phyloP scores from a whole-genome alignment of 2,113 vertebrate genomes.

The Naja naja region DNA sequence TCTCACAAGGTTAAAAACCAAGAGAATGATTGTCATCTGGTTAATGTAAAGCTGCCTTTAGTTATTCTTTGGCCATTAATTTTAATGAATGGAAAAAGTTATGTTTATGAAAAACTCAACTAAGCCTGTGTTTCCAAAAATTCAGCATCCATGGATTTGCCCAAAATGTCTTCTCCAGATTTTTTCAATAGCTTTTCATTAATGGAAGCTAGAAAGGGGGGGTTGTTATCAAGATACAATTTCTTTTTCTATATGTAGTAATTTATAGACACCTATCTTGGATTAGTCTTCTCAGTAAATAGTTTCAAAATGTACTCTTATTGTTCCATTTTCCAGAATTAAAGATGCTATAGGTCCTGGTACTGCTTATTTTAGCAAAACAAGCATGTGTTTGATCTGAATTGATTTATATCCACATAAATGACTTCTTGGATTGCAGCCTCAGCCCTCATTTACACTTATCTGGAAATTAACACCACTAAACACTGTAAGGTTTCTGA shows the following conservation, averaged over 20 bases:
- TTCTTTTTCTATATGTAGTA: neutral
- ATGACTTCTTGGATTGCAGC: no score
- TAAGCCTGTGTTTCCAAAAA: neutral
- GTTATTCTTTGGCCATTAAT: neutral
- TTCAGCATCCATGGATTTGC: neutral
- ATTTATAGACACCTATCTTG: neutral
- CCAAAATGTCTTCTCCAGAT: neutral
- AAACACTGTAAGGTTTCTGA: neutral
- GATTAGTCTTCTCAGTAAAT: neutral
- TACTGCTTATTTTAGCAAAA: neutral
- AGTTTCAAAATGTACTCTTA: neutral
- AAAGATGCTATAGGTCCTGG: neutral
- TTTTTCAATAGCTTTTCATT: neutral
- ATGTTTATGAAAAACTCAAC: neutral
- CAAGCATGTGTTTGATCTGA: neutral
- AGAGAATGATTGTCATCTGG: neutral
- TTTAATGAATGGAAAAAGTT: neutral
- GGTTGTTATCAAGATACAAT: neutral
- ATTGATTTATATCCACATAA: neutral
- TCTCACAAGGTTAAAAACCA: neutral
- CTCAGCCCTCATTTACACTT: neutral
- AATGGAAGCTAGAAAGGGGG: neutral
- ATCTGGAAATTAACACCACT: neutral
- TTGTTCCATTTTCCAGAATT: neutral
- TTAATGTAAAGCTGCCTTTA: neutral